Conservation (phyloP, 2,797 vertebrate genomes). For the Lophius americanus region DNA sequence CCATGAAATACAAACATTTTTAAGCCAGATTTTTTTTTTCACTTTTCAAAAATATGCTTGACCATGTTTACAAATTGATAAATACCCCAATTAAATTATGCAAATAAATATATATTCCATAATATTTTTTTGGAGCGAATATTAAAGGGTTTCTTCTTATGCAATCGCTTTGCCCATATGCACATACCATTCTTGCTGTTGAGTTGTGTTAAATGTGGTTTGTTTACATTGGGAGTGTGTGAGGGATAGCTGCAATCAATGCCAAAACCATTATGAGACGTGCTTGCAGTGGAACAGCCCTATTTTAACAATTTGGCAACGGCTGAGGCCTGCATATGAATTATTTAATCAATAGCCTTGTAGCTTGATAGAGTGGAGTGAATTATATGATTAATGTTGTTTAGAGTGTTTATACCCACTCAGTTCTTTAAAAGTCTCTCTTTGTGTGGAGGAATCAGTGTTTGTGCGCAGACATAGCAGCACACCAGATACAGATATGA, state of each 20-base stretch:
- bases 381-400: constrained; percentile 86
- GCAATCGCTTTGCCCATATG: constrained; percentile 13
- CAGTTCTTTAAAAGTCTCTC: constrained; percentile 39
- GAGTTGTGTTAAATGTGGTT: constrained; percentile 59
- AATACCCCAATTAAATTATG: no score
- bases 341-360: constrained; percentile 85
- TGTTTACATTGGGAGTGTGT: constrained; percentile 71
- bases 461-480: constrained; percentile 44
- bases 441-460: constrained; percentile 22
- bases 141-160: neutral
- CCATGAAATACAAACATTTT: no score
- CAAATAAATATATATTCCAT: no score
- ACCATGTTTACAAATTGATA: no score
- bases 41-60: no score
- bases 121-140: no score
- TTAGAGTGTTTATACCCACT: constrained; percentile 53
- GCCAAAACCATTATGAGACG: constrained; percentile 79
- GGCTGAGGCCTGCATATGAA: constrained; percentile 78
- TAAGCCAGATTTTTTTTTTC: no score
- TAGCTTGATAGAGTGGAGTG: constrained; percentile 84
- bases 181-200: constrained; percentile 37
- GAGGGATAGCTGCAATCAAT: constrained; percentile 75
- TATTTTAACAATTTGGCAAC: constrained; percentile 82
- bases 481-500: constrained; percentile 26
- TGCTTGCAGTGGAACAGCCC: constrained; percentile 77